A percentile compares a stretch with the other conserved stretches of the same genome.
These are phyloP conservation scores for Popillia japonica DNA, from an alignment of 1,140 invertebrate genomes.

Conservation along the genomic window DNA sequence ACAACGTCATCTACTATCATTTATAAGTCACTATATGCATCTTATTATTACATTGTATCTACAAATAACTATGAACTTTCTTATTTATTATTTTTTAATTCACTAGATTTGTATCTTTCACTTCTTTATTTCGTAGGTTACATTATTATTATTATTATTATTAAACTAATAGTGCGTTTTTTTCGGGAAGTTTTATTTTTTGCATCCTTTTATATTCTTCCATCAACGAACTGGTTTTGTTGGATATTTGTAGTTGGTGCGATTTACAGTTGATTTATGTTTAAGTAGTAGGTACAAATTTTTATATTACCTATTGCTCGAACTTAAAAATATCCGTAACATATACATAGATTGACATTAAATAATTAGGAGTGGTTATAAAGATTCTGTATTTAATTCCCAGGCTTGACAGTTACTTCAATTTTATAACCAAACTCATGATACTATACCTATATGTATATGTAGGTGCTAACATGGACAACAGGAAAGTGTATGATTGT, in stretches of 20 bases:
- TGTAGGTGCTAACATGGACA: too few species aligned
- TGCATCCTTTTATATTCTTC: slow-evolving; percentile 6
- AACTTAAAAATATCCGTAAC: neutral
- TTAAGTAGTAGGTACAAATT: too few species aligned
- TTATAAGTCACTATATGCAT: slow-evolving; percentile 32
- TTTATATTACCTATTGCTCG: too few species aligned
- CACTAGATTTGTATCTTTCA: slow-evolving; percentile 27
- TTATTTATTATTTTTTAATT: slow-evolving; percentile 7
- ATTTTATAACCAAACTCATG: too few species aligned
- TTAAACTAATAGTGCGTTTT: slow-evolving; percentile 34
- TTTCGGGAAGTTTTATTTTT: slow-evolving; percentile 25
- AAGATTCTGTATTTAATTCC: too few species aligned
- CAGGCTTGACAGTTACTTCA: too few species aligned
- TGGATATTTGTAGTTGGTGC: slow-evolving; percentile 30
- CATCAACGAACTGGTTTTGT: slow-evolving; percentile 4
- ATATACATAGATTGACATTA: neutral
- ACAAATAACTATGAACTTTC: slow-evolving; percentile 17
- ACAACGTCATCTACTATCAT: slow-evolving; percentile 30
- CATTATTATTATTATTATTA: neutral
- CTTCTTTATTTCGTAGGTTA: slow-evolving; percentile 26
- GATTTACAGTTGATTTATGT: neutral
- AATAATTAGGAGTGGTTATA: too few species aligned
- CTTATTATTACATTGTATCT: slow-evolving; percentile 20
- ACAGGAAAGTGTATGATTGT: too few species aligned
- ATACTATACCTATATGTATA: too few species aligned